Conservation (phyloP, 2,113 vertebrate genomes). For the Macroglossus sobrinus region DNA sequence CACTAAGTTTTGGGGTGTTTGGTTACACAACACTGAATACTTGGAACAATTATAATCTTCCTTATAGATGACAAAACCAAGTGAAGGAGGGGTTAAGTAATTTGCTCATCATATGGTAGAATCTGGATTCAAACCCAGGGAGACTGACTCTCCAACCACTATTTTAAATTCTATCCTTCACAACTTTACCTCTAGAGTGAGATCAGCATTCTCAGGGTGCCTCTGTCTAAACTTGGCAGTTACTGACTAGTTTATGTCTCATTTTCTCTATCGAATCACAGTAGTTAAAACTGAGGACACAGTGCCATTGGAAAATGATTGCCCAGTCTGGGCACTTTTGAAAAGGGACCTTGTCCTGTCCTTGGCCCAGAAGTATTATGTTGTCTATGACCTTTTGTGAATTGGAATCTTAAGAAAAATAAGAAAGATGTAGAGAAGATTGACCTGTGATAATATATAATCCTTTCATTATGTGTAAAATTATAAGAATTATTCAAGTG, state of each 20-base stretch:
- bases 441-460: conserved; percentile 67
- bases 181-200: background rate
- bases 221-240: background rate
- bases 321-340: background rate
- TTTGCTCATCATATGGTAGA: background rate
- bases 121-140: background rate
- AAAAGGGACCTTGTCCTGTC: conserved; percentile 32
- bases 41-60: background rate
- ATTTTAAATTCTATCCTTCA: background rate
- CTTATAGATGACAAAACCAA: background rate
- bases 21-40: background rate
- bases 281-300: conserved; percentile 19
- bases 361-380: conserved; percentile 49
- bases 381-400: conserved; percentile 53
- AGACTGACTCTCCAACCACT: background rate
- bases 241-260: background rate
- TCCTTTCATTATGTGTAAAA: conserved; percentile 70
- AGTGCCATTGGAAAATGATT: background rate
- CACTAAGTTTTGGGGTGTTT: background rate
- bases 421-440: conserved; percentile 34
- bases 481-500: conserved; percentile 67
- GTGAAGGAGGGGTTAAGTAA: background rate
- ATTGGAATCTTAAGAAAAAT: conserved; percentile 65
- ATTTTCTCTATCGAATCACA: conserved; percentile 12
- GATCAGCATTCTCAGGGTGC: background rate